Conservation (phyloP, 1,140 invertebrate genomes). For the Lasioglossum baleicum region DNA sequence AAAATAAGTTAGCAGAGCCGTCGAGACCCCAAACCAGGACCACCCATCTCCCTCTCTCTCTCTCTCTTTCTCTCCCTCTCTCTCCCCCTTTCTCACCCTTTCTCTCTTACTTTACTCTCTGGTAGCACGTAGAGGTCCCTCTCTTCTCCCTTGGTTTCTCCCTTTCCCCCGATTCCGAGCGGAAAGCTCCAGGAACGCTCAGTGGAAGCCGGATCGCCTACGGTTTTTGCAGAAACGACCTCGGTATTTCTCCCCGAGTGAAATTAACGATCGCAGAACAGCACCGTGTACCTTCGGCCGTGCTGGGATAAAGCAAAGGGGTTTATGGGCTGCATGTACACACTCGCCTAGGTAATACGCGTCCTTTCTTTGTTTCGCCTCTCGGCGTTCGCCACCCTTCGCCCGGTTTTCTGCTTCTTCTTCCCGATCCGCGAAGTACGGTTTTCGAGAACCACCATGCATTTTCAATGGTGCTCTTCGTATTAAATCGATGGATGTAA, state of each 20-base stretch:
- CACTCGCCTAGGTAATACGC: constrained; percentile 56
- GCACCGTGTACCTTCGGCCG: constrained; percentile 61
- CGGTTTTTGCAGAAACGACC: constrained; percentile 69
- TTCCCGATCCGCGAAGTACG: not conserved
- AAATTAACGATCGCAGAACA: constrained; percentile 70
- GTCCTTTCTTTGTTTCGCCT: constrained; percentile 37
- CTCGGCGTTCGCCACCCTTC: not conserved
- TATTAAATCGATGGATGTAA: not conserved
- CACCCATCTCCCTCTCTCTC: constrained; percentile 19
- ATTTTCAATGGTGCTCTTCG: constrained; percentile 1
- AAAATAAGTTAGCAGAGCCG: constrained; percentile 65
- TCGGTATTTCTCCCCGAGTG: constrained; percentile 69
- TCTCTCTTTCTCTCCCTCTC: constrained; percentile 13
- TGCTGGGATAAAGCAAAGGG: constrained; percentile 63
- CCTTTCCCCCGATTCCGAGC: not conserved
- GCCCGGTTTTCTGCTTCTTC: constrained; percentile 11
- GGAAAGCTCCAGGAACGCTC: constrained; percentile 59
- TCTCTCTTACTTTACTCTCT: constrained; percentile 43
- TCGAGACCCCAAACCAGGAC: constrained; percentile 28
- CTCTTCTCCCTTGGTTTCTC: constrained; percentile 8
- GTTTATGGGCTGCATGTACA: constrained; percentile 66
- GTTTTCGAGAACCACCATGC: not conserved
- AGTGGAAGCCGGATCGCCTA: constrained; percentile 62
- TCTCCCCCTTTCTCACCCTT: not conserved
- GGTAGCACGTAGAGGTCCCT: constrained; percentile 3